A percentile compares a stretch with the other conserved stretches of the same genome.
phyloP scores from a whole-genome alignment of 2,888 invertebrate species.

The Noctuana brunneofusca region DNA sequence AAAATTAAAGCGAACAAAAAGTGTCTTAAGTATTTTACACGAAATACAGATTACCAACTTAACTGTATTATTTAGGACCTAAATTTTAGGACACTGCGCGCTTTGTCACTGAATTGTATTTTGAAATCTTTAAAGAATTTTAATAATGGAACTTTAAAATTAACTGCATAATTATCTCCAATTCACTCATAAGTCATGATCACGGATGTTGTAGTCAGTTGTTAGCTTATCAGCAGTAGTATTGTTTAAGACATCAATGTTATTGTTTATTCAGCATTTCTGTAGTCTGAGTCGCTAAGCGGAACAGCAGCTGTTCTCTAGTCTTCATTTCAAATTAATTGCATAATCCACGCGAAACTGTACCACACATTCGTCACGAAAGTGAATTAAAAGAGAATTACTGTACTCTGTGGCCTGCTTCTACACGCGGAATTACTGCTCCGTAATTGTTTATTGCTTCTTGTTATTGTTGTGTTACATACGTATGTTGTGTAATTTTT shows the following conservation, averaged over 20 bases:
- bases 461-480: conserved; percentile 41
- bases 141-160: too few relatives aligned
- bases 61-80: too few relatives aligned
- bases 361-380: conserved; percentile 62
- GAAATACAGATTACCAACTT: too few relatives aligned
- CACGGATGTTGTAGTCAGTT: background rate
- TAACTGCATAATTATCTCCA: too few relatives aligned
- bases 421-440: conserved; percentile 37
- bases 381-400: conserved; percentile 78
- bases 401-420: conserved; percentile 47
- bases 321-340: conserved; percentile 52
- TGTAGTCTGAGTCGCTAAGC: conserved; percentile 49
- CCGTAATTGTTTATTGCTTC: conserved; percentile 34
- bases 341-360: conserved; percentile 64
- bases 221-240: background rate
- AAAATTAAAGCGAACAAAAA: too few relatives aligned
- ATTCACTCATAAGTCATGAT: too few relatives aligned
- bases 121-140: too few relatives aligned
- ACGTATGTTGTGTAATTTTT: conserved; percentile 34
- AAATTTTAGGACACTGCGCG: too few relatives aligned
- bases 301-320: conserved; percentile 53
- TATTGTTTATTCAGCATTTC: conserved; percentile 38
- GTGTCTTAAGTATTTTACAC: too few relatives aligned
- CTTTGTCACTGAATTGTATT: too few relatives aligned
- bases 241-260: background rate